Percentiles rank a stretch among this genome's conserved stretches.
These are phyloP conservation scores for Scaptomyza tumidula DNA, from an alignment of 2,888 invertebrate species.

Conservation along the genomic window DNA sequence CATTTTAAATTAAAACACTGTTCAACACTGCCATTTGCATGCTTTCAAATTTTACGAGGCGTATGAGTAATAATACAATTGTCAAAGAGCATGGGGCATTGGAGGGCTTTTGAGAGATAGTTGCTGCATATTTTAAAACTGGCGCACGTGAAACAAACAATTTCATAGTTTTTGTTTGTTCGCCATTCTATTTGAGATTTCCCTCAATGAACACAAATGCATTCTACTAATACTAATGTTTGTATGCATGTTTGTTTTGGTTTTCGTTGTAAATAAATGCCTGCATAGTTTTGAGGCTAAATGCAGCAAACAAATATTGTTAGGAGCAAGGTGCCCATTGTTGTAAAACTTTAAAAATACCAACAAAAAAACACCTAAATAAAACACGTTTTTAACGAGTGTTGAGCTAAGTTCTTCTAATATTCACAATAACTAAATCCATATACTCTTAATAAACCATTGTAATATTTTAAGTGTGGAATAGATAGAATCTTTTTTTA, in stretches of 20 bases:
- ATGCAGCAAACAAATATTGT: slow-evolving; percentile 21
- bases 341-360: too few species aligned
- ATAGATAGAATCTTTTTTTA: too few species aligned
- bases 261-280: slow-evolving; percentile 29
- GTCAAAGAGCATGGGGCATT: neutral
- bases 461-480: too few species aligned
- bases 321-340: too few species aligned
- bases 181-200: slow-evolving; percentile 19
- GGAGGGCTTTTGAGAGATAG: neutral
- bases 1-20: slow-evolving; percentile 15
- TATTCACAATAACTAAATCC: too few species aligned
- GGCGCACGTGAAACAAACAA: slow-evolving; percentile 17
- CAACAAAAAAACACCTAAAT: too few species aligned
- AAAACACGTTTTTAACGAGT: too few species aligned
- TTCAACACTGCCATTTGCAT: slow-evolving; percentile 22
- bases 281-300: slow-evolving; percentile 49
- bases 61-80: slow-evolving; percentile 20
- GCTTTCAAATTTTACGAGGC: slow-evolving; percentile 15
- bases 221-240: neutral
- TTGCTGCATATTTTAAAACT: slow-evolving; percentile 23
- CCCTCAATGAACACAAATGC: slow-evolving; percentile 11
- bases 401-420: too few species aligned
- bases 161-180: slow-evolving; percentile 13
- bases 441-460: too few species aligned
- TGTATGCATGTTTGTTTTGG: neutral